Conservation (phyloP, 2,797 vertebrate species). For the Protosalanx chinensis region DNA sequence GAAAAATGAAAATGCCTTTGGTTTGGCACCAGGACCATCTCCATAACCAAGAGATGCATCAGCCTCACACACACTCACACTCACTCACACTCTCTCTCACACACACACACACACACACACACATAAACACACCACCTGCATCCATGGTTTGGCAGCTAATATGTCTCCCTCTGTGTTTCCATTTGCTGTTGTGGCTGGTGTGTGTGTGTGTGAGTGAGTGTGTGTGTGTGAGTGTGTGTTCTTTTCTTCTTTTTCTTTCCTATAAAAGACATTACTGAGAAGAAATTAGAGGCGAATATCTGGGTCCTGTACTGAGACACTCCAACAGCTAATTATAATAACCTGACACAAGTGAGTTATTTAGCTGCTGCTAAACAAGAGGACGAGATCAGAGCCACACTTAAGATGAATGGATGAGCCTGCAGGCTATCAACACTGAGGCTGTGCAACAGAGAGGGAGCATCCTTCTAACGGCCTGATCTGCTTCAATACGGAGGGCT, state of each 20-base stretch:
- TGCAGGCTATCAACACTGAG: slow-evolving; percentile 58
- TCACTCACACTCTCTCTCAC: slow-evolving; percentile 40
- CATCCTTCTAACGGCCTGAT: slow-evolving; percentile 51
- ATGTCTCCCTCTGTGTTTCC: slow-evolving; percentile 60
- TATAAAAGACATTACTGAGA: slow-evolving; percentile 66
- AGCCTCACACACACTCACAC: slow-evolving; percentile 33
- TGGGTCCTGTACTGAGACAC: slow-evolving; percentile 58
- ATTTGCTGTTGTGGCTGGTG: slow-evolving; percentile 55
- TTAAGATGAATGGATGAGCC: slow-evolving; percentile 62
- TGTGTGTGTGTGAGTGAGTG: too few relatives aligned
- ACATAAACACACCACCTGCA: slow-evolving; percentile 56
- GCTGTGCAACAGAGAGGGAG: slow-evolving; percentile 49
- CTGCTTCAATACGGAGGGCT: slow-evolving; percentile 58
- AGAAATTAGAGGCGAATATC: slow-evolving; percentile 58
- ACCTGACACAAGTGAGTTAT: slow-evolving; percentile 75
- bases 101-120: slow-evolving; percentile 33
- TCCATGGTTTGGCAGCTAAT: slow-evolving; percentile 48
- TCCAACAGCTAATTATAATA: slow-evolving; percentile 73
- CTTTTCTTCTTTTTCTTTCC: slow-evolving; percentile 35
- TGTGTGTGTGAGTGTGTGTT: too few relatives aligned
- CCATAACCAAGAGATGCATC: slow-evolving; percentile 51
- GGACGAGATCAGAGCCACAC: slow-evolving; percentile 60
- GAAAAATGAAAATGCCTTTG: slow-evolving; percentile 44
- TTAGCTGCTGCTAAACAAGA: slow-evolving; percentile 62
- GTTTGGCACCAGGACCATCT: slow-evolving; percentile 52